Evolutionary conservation across 2,888 invertebrate species (phyloP).

Genomic region (Lobophora halterata): DNA sequence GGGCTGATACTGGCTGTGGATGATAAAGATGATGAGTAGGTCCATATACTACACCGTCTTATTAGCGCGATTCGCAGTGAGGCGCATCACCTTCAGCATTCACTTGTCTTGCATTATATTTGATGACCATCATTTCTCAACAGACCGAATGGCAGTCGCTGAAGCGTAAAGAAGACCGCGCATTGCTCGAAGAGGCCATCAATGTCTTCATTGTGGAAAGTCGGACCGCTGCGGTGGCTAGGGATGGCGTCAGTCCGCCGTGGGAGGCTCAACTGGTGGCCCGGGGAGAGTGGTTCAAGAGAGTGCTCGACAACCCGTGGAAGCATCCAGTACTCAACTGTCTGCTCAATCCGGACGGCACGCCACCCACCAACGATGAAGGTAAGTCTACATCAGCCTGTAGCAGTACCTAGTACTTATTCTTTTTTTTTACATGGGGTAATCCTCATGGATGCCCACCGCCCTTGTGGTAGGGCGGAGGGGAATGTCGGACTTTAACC

Average conservation of each 20-base stretch:
- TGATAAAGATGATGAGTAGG: too few relatives aligned
- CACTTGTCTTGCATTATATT: too few relatives aligned
- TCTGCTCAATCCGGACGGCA: slow-evolving; percentile 77
- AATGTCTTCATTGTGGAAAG: slow-evolving; percentile 56
- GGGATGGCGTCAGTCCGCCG: slow-evolving; percentile 49
- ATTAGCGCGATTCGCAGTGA: too few relatives aligned
- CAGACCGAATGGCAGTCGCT: slow-evolving; percentile 69
- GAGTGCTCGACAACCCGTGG: slow-evolving; percentile 74
- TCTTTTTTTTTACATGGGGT: too few relatives aligned
- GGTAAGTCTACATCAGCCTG: too few relatives aligned
- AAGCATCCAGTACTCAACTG: slow-evolving; percentile 78
- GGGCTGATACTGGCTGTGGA: too few relatives aligned
- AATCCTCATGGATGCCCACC: too few relatives aligned
- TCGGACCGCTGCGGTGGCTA: slow-evolving; percentile 50
- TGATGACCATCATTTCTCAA: too few relatives aligned
- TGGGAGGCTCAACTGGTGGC: slow-evolving; percentile 70
- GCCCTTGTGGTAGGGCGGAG: too few relatives aligned
- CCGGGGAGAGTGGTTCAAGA: slow-evolving; percentile 80
- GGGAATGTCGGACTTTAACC: too few relatives aligned
- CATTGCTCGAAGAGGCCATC: slow-evolving; percentile 52
- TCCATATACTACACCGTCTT: too few relatives aligned
- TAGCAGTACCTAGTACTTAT: background rate
- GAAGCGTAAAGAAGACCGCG: slow-evolving; percentile 53
- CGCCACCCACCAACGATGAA: slow-evolving; percentile 59
- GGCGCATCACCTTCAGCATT: too few relatives aligned